Evolutionary conservation across 2,797 vertebrate species (phyloP), one percentile per base, ranked within the genome.

Genomic region (Melanotaenia trifasciata): DNA sequence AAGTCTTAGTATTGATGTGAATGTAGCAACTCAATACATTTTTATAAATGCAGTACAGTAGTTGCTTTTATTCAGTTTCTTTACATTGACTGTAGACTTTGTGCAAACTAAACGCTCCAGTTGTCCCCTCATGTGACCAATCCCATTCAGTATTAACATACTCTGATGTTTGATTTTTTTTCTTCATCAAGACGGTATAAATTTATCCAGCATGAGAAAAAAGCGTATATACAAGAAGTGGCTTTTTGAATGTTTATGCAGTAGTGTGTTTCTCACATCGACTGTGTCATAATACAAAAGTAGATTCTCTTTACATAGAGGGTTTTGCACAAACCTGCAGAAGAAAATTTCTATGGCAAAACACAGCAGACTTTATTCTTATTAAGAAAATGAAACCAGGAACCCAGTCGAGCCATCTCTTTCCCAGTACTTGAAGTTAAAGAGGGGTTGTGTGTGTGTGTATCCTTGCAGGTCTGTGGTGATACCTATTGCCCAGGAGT

Each of bases 401-500:
- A 50, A 50, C 10, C 40, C 56, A 59, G 32, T 16, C 11, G 6
- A 26, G 40, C 20, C 4, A 36, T 57, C 14, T 10, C 26, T 32
- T 20, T 16, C 43, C 51, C 14, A 30, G 4, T 18, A n/a, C 10
- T 30, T 61, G 11, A 56, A 57, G 33, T 70, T 3, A 70, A 26
- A 30, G 28, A 3, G 33, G 33, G 5, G 3, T n/a, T 28, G 20
- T 58, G 40, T 60, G 58, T 67, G 64, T 54, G 32, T 78, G 65
- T 87, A 81, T 84, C 20, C 28, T 56, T 33, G 6, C 91, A 99
- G 97, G 95, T 96, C 94, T 0, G 96, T 98, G 75, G 97, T 99
- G 94, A 97, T 99, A 96, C 98, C 98, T 0, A 96, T 99, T 0
- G 97, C 97, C 6, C 95, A 95, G 30, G 96, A 98, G 86, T 99